Evolutionary conservation across 2,888 invertebrate species (phyloP).

Genomic region (Microplitis manilae): DNA sequence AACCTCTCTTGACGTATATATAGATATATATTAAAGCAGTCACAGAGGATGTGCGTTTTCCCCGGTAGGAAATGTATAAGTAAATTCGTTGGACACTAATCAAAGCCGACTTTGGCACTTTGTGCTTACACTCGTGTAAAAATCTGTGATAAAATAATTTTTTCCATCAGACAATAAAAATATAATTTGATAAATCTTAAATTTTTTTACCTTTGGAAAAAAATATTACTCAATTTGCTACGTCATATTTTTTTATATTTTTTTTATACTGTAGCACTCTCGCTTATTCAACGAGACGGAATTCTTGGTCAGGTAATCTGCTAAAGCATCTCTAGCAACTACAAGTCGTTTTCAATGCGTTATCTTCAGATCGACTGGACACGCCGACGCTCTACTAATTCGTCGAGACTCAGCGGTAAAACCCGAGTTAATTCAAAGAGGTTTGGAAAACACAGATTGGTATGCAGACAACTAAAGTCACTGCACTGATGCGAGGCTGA

Average conservation of each 20-base stretch:
- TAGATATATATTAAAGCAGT: neutral
- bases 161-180: neutral
- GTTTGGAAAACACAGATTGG: neutral
- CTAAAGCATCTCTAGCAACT: conserved; percentile 60
- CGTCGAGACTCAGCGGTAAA: conserved; percentile 46
- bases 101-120: conserved; percentile 34
- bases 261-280: neutral
- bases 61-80: conserved; percentile 24
- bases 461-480: conserved; percentile 12
- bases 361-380: conserved; percentile 63
- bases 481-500: neutral
- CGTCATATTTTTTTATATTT: conserved; percentile 2
- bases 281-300: conserved; percentile 17
- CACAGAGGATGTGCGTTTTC: conserved; percentile 15
- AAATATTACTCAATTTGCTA: neutral
- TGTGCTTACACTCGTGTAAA: neutral
- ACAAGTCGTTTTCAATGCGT: conserved; percentile 52
- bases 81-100: conserved; percentile 40
- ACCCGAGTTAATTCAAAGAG: neutral
- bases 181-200: neutral
- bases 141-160: neutral
- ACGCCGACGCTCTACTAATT: conserved; percentile 61
- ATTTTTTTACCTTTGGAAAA: conserved; percentile 5
- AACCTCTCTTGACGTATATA: conserved; percentile 4
- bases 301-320: conserved; percentile 31